Evolutionary conservation across 2,113 vertebrate genomes (phyloP).

Genomic region (Cettia cetti): DNA sequence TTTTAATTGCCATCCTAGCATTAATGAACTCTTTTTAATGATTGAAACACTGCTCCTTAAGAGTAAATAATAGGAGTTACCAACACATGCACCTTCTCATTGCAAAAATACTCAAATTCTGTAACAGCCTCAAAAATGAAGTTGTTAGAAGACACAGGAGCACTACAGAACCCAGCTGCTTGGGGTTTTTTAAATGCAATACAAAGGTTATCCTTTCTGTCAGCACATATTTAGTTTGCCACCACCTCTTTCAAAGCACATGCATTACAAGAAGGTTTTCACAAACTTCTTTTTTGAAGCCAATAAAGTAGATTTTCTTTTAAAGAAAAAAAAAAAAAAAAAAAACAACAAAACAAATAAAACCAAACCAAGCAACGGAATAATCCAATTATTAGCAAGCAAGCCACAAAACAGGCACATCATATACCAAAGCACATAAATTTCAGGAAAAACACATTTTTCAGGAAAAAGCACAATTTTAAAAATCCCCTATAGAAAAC

Average conservation of each 20-base stretch:
- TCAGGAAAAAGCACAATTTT: neutral
- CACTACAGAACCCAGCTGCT: neutral
- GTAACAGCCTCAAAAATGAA: neutral
- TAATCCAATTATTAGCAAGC: neutral
- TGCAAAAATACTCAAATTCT: neutral
- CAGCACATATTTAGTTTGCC: neutral
- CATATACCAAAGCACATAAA: neutral
- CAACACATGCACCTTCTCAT: neutral
- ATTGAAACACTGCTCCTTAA: neutral
- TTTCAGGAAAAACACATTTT: neutral
- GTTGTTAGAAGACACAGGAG: neutral
- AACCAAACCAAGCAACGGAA: neutral
- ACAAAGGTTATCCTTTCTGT: neutral
- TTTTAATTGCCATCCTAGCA: neutral
- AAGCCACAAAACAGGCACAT: neutral
- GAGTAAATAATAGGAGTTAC: neutral
- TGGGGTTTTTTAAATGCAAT: neutral
- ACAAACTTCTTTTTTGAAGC: neutral
- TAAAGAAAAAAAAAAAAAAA: fast-evolving
- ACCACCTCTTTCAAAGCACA: neutral
- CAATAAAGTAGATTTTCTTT: neutral
- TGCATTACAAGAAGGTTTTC: neutral
- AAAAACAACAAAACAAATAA: neutral
- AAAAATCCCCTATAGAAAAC: neutral
- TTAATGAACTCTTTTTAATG: neutral